Evolutionary conservation across 2,888 invertebrate species (phyloP).

Genomic region (Luffia ferchaultella): DNA sequence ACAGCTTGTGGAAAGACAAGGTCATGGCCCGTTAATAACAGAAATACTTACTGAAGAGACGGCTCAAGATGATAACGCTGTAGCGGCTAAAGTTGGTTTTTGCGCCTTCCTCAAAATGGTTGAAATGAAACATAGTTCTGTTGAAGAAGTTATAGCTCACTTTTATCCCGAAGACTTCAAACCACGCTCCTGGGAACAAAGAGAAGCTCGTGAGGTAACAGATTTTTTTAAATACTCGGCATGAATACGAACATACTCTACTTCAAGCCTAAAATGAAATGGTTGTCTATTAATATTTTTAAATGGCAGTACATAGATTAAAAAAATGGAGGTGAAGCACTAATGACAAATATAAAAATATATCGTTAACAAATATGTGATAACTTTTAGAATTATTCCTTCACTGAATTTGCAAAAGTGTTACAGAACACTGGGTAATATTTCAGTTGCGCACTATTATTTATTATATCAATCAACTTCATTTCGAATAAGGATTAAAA

Average conservation of each 20-base stretch:
- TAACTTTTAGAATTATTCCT: too few relatives aligned
- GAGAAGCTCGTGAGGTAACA: slow-evolving; percentile 71
- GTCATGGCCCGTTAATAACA: slow-evolving; percentile 81
- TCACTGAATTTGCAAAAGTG: too few relatives aligned
- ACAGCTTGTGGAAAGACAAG: slow-evolving; percentile 83
- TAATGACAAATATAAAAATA: too few relatives aligned
- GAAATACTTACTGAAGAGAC: slow-evolving; percentile 85
- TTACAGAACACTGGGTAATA: too few relatives aligned
- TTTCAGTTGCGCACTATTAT: too few relatives aligned
- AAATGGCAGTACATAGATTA: too few relatives aligned
- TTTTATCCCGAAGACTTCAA: slow-evolving; percentile 87
- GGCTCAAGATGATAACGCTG: slow-evolving; percentile 76
- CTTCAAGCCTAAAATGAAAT: too few relatives aligned
- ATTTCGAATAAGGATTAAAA: too few relatives aligned
- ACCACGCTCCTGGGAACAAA: slow-evolving; percentile 81
- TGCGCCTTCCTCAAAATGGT: slow-evolving; percentile 88
- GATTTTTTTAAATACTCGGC: neutral
- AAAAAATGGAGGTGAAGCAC: too few relatives aligned
- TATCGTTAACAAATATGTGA: too few relatives aligned
- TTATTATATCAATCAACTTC: too few relatives aligned
- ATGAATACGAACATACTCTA: neutral
- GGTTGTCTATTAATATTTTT: too few relatives aligned
- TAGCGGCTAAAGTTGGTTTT: slow-evolving; percentile 85
- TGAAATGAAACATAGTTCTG: slow-evolving; percentile 78
- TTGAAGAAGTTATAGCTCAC: slow-evolving; percentile 84